phyloP scores from a whole-genome alignment of 2,888 invertebrate species.

The Monochamus alternatus region DNA sequence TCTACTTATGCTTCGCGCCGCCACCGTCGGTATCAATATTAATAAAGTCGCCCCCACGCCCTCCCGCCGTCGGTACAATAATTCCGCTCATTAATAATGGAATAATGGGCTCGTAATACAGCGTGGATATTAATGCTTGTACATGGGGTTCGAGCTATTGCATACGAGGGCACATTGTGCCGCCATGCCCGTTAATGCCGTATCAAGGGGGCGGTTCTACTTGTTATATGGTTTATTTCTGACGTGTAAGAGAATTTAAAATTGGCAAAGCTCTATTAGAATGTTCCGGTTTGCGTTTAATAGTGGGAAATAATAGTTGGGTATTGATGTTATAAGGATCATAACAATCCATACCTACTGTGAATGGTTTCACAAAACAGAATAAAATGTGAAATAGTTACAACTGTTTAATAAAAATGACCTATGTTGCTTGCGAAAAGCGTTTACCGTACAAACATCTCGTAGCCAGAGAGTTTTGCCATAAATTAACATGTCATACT shows the following conservation, averaged over 20 bases:
- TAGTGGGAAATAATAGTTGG: too few relatives aligned
- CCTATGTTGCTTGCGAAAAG: too few relatives aligned
- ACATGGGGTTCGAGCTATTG: conserved; percentile 4
- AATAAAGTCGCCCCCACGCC: neutral
- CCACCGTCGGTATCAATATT: conserved; percentile 1
- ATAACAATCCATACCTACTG: too few relatives aligned
- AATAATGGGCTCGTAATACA: conserved; percentile 17
- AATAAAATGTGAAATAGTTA: too few relatives aligned
- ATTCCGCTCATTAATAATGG: neutral
- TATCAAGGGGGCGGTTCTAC: neutral
- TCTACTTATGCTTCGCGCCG: neutral
- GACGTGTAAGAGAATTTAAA: neutral
- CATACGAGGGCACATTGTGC: conserved; percentile 8
- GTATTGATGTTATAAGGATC: too few relatives aligned
- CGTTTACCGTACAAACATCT: too few relatives aligned
- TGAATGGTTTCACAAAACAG: too few relatives aligned
- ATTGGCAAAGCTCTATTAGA: too few relatives aligned
- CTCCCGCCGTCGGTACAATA: neutral
- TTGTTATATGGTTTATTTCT: neutral
- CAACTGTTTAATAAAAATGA: too few relatives aligned
- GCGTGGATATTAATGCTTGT: neutral
- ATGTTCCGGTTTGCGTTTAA: too few relatives aligned
- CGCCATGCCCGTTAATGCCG: neutral
- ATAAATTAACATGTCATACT: too few relatives aligned
- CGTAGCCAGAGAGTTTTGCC: too few relatives aligned